Evolutionary conservation across 2,113 vertebrate species (phyloP).

Genomic region (Vombatus ursinus): DNA sequence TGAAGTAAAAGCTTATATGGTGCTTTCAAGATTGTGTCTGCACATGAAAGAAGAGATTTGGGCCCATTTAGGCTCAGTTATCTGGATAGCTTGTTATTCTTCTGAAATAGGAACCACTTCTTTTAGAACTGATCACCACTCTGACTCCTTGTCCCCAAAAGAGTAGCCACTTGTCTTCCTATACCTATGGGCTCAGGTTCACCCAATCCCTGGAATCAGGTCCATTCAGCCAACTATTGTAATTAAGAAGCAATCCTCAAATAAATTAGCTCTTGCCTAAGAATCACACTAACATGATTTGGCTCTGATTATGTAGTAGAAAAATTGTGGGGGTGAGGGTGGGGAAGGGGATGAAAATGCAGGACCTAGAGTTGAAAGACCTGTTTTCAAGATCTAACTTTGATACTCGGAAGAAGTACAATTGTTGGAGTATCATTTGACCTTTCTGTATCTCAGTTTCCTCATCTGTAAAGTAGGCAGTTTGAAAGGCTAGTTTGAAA

Average conservation of each 20-base stretch:
- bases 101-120: neutral
- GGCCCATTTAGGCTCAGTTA: neutral
- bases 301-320: neutral
- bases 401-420: neutral
- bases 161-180: neutral
- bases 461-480: neutral
- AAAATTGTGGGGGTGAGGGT: neutral
- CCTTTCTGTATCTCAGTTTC: neutral
- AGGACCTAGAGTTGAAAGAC: neutral
- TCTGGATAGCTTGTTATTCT: neutral
- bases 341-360: rapidly evolving
- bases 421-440: neutral
- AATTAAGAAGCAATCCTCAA: neutral
- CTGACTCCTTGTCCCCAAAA: neutral
- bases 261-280: neutral
- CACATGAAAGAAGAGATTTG: neutral
- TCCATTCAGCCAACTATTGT: neutral
- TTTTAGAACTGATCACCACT: neutral
- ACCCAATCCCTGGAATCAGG: neutral
- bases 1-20: neutral
- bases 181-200: neutral
- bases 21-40: neutral
- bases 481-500: neutral
- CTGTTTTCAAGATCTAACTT: neutral
- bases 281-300: neutral